phyloP scores from a whole-genome alignment of 2,797 vertebrate species.

The Crax fasciolata region DNA sequence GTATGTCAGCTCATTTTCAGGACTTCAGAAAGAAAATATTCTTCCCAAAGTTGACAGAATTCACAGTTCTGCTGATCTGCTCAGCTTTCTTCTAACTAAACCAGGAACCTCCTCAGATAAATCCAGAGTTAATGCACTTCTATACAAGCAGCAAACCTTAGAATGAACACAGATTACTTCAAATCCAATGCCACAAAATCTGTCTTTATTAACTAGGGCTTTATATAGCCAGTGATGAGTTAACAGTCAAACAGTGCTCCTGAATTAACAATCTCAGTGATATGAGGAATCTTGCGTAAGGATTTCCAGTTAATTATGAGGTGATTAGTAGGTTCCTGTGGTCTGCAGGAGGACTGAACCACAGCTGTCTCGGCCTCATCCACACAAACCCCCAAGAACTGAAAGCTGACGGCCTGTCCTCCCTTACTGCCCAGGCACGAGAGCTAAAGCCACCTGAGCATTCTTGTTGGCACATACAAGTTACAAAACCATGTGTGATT shows the following conservation, averaged over 20 bases:
- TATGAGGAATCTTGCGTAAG: not conserved
- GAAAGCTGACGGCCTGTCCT: not conserved
- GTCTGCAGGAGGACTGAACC: not conserved
- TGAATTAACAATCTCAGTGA: not conserved
- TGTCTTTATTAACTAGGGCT: not conserved
- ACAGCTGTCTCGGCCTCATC: not conserved
- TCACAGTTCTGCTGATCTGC: slow-evolving; percentile 26
- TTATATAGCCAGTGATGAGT: not conserved
- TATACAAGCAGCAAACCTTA: not conserved
- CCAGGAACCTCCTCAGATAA: not conserved
- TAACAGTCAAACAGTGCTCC: not conserved
- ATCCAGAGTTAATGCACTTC: not conserved
- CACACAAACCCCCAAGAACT: not conserved
- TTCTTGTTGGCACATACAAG: not conserved
- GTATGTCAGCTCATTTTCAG: not conserved
- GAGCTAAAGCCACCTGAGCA: not conserved
- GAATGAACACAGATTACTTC: not conserved
- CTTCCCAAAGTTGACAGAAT: slow-evolving; percentile 12
- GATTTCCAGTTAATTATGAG: not conserved
- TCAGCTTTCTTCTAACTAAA: slow-evolving; percentile 1
- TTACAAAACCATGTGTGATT: not conserved
- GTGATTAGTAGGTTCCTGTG: not conserved
- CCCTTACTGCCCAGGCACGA: not conserved
- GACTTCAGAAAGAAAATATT: slow-evolving; percentile 2
- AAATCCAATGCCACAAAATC: not conserved